Evolutionary conservation across 2,888 invertebrate genomes (phyloP).

Genomic region (Lagria hirta): DNA sequence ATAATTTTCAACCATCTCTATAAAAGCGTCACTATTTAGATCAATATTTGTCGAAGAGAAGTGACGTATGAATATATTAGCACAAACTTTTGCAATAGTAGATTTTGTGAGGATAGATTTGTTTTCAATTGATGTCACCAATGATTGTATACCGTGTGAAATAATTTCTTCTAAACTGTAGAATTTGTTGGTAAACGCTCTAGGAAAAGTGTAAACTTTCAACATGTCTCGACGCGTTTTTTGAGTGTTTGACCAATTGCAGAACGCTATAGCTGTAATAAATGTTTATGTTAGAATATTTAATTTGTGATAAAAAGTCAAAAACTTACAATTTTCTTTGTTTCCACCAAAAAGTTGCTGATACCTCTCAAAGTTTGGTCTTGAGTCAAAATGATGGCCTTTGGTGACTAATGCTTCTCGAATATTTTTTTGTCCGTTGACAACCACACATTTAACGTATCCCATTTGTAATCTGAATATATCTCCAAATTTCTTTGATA

Average conservation of each 20-base stretch:
- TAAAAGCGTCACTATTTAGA: constrained; percentile 54
- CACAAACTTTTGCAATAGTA: constrained; percentile 57
- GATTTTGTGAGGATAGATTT: constrained; percentile 49
- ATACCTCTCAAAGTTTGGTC: constrained; percentile 66
- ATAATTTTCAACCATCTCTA: constrained; percentile 58
- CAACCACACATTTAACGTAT: constrained; percentile 58
- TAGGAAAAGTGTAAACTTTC: constrained; percentile 61
- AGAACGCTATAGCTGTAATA: constrained; percentile 64
- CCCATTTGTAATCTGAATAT: constrained; percentile 61
- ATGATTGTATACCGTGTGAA: constrained; percentile 48
- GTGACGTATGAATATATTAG: constrained; percentile 64
- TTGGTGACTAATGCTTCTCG: constrained; percentile 60
- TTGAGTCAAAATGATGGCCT: constrained; percentile 63
- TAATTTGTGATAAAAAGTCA: neutral
- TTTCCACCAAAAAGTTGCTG: constrained; percentile 64
- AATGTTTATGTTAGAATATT: neutral
- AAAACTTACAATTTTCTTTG: constrained; percentile 67
- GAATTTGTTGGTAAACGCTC: constrained; percentile 59
- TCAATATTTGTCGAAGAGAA: constrained; percentile 61
- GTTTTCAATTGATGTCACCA: constrained; percentile 43
- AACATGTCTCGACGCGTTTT: constrained; percentile 63
- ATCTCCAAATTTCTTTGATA: constrained; percentile 58
- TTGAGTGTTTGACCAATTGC: constrained; percentile 68
- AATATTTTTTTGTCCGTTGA: constrained; percentile 62
- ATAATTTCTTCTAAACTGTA: constrained; percentile 58